A percentile compares a stretch with the other conserved stretches of the same genome.
These are phyloP conservation scores for Corella eumyota DNA, from an alignment of 23 tunicate genomes.

Conservation along the genomic window DNA sequence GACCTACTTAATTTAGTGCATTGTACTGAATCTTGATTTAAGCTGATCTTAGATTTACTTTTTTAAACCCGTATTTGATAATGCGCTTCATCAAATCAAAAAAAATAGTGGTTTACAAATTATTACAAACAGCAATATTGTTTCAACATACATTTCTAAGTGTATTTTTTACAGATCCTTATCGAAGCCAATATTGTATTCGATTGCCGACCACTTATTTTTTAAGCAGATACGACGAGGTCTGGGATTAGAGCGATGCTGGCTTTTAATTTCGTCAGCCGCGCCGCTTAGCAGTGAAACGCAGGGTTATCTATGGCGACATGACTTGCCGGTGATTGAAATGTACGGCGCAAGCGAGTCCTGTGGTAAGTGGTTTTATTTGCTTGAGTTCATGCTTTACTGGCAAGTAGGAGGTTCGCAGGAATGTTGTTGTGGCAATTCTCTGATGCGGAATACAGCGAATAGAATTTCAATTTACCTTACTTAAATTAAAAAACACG, in stretches of 20 bases:
- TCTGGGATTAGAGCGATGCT: conserved; percentile 14
- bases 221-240: not conserved
- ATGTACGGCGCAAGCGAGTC: conserved; percentile 53
- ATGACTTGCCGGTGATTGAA: conserved; percentile 20
- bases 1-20: no score
- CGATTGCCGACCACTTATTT: not conserved
- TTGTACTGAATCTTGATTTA: no score
- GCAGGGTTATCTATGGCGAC: conserved; percentile 20
- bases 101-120: no score
- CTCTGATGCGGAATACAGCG: no score
- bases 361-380: conserved; percentile 10
- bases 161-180: not conserved
- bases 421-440: no score
- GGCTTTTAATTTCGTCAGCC: conserved; percentile 23
- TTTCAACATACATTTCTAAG: not conserved
- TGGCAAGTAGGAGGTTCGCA: not conserved
- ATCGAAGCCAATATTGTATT: not conserved
- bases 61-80: no score
- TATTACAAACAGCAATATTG: no score
- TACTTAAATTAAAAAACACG: no score
- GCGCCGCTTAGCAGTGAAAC: conserved; percentile 37
- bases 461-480: no score
- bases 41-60: no score
- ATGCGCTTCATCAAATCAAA: no score
- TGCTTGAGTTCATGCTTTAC: not conserved